These are phyloP conservation scores for Torymus tubicola DNA, from an alignment of 2,888 invertebrate species.

Conservation along the genomic window DNA sequence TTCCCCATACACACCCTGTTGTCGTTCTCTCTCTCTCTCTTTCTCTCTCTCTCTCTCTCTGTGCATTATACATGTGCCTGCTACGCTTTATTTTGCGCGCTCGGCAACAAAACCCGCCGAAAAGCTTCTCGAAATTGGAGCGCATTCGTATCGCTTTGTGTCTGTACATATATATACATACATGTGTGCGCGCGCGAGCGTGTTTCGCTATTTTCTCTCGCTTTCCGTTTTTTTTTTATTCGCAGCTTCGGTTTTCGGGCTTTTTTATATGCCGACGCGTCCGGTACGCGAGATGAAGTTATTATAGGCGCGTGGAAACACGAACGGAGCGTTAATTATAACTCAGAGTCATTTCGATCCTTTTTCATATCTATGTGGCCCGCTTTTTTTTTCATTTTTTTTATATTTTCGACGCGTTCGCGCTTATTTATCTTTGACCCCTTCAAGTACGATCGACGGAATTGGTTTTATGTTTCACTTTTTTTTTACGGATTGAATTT, in stretches of 20 bases:
- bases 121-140: constrained; percentile 43
- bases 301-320: constrained; percentile 19
- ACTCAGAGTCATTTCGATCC: constrained; percentile 21
- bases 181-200: too few species aligned
- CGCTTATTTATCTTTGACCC: constrained; percentile 32
- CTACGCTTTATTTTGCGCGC: constrained; percentile 50
- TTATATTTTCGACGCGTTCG: constrained; percentile 38
- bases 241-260: constrained; percentile 8
- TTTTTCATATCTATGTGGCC: neutral
- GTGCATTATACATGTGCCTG: constrained; percentile 38
- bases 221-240: neutral
- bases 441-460: constrained; percentile 32
- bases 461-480: constrained; percentile 55
- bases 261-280: constrained; percentile 30
- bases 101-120: constrained; percentile 39
- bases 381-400: neutral
- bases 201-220: neutral
- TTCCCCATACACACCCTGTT: neutral
- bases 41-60: neutral
- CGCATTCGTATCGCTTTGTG: neutral
- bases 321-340: constrained; percentile 22
- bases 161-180: too few species aligned
- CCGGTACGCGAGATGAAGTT: constrained; percentile 37
- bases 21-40: neutral
- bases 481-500: constrained; percentile 1